Conservation (phyloP, 2,888 invertebrate species). For the Ophion obscuratus region DNA sequence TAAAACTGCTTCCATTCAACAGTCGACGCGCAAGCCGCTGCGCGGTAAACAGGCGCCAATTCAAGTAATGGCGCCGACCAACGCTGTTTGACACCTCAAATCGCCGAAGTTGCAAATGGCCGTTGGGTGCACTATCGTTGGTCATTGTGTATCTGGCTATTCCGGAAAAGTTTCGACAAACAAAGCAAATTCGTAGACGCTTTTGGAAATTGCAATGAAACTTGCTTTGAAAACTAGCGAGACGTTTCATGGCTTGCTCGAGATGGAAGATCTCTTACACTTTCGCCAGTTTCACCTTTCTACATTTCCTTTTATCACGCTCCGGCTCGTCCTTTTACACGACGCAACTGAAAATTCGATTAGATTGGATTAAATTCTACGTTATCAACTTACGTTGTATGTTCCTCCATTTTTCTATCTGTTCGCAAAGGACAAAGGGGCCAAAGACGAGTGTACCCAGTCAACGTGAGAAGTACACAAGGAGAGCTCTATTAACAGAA, state of each 20-base stretch:
- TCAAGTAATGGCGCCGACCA: too few relatives aligned
- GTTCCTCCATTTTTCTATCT: conserved; percentile 4
- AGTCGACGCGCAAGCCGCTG: too few relatives aligned
- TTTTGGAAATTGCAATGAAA: background rate
- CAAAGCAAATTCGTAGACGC: background rate
- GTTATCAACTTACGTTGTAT: conserved; percentile 55
- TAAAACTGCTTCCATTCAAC: too few relatives aligned
- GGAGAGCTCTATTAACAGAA: conserved; percentile 60
- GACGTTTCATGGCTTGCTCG: background rate
- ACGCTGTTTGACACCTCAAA: too few relatives aligned
- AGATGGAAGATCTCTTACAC: conserved; percentile 9
- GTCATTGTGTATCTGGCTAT: too few relatives aligned
- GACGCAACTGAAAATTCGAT: conserved; percentile 59
- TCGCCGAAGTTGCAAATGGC: too few relatives aligned
- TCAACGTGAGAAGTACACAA: conserved; percentile 22
- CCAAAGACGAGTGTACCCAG: conserved; percentile 6
- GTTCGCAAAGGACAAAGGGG: background rate
- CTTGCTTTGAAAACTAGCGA: background rate
- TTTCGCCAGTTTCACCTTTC: conserved; percentile 53
- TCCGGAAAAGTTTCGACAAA: too few relatives aligned
- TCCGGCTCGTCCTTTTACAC: conserved; percentile 22
- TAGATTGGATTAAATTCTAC: conserved; percentile 66
- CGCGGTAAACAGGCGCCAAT: too few relatives aligned
- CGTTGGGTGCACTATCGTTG: too few relatives aligned
- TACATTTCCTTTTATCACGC: conserved; percentile 42